Evolutionary conservation across 2,888 invertebrate genomes (phyloP).

Genomic region (Tetramorium bicarinatum): DNA sequence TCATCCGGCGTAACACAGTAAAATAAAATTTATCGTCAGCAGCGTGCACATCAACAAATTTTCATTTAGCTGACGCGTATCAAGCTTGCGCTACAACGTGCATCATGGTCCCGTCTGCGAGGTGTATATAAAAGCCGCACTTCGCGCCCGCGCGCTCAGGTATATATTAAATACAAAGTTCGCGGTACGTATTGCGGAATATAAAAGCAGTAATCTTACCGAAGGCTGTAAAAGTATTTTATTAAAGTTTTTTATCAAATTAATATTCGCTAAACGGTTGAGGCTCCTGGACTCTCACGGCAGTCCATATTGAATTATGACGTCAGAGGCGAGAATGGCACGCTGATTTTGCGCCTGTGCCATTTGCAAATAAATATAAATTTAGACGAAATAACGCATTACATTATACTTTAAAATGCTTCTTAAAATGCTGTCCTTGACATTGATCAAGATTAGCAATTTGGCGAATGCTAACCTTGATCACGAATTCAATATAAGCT

Average conservation of each 20-base stretch:
- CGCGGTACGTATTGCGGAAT: neutral
- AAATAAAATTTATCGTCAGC: constrained; percentile 62
- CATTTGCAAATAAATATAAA: too few relatives aligned
- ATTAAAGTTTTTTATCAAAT: neutral
- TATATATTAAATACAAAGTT: constrained; percentile 35
- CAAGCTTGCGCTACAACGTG: constrained; percentile 64
- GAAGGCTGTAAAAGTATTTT: neutral
- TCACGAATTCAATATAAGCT: too few relatives aligned
- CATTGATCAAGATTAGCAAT: too few relatives aligned
- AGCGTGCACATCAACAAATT: constrained; percentile 65
- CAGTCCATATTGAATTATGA: too few relatives aligned
- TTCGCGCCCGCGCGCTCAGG: neutral
- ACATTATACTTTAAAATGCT: too few relatives aligned
- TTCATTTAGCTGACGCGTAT: constrained; percentile 67
- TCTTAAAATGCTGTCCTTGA: too few relatives aligned
- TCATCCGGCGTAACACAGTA: constrained; percentile 31
- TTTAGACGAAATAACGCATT: too few relatives aligned
- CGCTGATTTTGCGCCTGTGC: too few relatives aligned
- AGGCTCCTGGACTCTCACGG: too few relatives aligned
- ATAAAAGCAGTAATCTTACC: constrained; percentile 10
- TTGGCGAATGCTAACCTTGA: too few relatives aligned
- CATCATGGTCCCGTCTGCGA: neutral
- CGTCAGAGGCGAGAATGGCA: too few relatives aligned
- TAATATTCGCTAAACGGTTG: neutral
- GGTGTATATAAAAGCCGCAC: constrained; percentile 15